Evolutionary conservation across 2,797 vertebrate species (phyloP).

Genomic region (Coluber constrictor): DNA sequence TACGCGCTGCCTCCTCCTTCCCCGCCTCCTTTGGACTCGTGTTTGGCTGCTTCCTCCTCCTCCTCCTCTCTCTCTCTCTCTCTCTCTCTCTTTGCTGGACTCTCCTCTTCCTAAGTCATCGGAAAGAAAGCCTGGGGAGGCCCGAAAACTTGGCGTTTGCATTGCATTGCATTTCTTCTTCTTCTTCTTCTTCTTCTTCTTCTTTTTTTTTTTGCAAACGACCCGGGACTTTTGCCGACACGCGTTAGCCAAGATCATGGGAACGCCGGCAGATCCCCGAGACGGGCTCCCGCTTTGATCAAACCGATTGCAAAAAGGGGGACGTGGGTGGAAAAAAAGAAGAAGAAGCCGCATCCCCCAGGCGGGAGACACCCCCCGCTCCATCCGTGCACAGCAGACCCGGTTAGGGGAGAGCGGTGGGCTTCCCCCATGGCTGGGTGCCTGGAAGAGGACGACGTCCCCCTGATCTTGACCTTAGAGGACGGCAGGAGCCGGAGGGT

Average conservation of each 20-base stretch:
- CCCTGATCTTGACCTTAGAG: conserved; percentile 91
- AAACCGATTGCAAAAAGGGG: not conserved
- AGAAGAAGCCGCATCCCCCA: not conserved
- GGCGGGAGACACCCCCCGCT: not conserved
- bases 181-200: too few relatives aligned
- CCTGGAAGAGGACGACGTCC: conserved; percentile 83
- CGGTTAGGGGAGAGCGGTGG: conserved; percentile 66
- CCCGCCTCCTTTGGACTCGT: not conserved
- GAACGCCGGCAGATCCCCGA: not conserved
- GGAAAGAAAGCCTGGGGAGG: not conserved
- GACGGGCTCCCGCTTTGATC: conserved; percentile 47
- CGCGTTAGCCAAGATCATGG: not conserved
- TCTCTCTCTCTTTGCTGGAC: not conserved
- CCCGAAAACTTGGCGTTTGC: not conserved
- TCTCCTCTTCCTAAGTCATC: not conserved
- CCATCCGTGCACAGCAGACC: conserved; percentile 1
- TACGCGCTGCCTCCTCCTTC: not conserved
- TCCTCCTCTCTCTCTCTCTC: not conserved
- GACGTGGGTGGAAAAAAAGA: accelerated
- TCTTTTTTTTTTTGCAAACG: not conserved
- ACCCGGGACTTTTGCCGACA: too few relatives aligned
- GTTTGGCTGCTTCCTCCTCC: not conserved
- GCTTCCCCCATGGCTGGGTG: not conserved
- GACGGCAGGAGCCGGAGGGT: conserved; percentile 73
- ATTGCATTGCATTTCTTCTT: too few relatives aligned